Percentiles rank a stretch among this genome's conserved stretches.
phyloP scores from a whole-genome alignment of 2,888 invertebrate species.

The Drosophila meridiana region DNA sequence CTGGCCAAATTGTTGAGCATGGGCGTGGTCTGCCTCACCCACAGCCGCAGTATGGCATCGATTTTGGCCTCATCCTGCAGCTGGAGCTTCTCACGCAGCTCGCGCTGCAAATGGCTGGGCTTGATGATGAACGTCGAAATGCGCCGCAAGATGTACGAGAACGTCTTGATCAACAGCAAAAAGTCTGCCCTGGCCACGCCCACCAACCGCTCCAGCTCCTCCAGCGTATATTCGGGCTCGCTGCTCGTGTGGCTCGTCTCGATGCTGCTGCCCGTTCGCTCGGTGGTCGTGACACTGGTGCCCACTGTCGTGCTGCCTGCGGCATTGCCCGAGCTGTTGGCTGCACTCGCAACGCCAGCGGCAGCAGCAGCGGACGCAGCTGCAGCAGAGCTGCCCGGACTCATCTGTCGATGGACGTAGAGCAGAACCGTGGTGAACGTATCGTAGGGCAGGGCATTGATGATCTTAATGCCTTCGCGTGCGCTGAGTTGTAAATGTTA shows the following conservation, averaged over 20 bases:
- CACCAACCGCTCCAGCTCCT: slow-evolving; percentile 83
- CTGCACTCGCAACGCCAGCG: slow-evolving; percentile 32
- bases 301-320: slow-evolving; percentile 49
- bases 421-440: slow-evolving; percentile 83
- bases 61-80: slow-evolving; percentile 86
- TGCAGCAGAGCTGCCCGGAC: slow-evolving; percentile 47
- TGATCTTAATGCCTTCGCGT: slow-evolving; percentile 84
- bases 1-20: slow-evolving; percentile 86
- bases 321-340: slow-evolving; percentile 5
- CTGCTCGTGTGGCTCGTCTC: slow-evolving; percentile 48
- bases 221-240: slow-evolving; percentile 83
- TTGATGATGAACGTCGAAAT: slow-evolving; percentile 86
- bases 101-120: slow-evolving; percentile 86
- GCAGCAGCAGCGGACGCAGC: neutral
- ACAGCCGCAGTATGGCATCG: slow-evolving; percentile 86
- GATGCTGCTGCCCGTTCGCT: slow-evolving; percentile 47
- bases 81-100: slow-evolving; percentile 85
- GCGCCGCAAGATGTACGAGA: slow-evolving; percentile 86
- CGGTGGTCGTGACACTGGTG: slow-evolving; percentile 65
- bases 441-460: slow-evolving; percentile 83
- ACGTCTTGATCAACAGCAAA: slow-evolving; percentile 84
- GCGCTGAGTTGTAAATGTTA: slow-evolving; percentile 69
- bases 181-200: slow-evolving; percentile 83
- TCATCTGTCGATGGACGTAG: slow-evolving; percentile 85
- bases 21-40: slow-evolving; percentile 86